Percentiles rank a stretch among this genome's conserved stretches.
These are phyloP conservation scores for Sisyra nigra DNA, from an alignment of 2,888 invertebrate genomes.

Conservation along the genomic window DNA sequence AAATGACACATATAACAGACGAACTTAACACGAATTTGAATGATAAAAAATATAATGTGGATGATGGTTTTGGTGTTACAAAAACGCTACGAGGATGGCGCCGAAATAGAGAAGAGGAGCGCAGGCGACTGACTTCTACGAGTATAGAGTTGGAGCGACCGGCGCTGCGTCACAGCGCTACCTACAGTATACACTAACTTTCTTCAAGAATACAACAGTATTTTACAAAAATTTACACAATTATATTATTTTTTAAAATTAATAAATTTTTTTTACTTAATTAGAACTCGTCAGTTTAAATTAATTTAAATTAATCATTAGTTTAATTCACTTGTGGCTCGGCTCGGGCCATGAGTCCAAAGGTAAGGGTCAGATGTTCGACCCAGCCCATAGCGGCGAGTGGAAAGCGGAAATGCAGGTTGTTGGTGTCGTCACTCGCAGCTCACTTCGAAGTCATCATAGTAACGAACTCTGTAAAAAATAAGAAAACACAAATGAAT, in stretches of 20 bases:
- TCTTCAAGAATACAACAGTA: slow-evolving; percentile 17
- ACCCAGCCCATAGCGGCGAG: slow-evolving; percentile 22
- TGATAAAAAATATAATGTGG: too few relatives aligned
- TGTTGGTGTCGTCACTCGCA: slow-evolving; percentile 45
- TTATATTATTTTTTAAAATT: slow-evolving; percentile 26
- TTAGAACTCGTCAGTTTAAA: slow-evolving; percentile 13
- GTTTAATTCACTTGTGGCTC: slow-evolving; percentile 13
- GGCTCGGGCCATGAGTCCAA: slow-evolving; percentile 23
- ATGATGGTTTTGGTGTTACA: not conserved
- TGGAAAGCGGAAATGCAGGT: slow-evolving; percentile 33
- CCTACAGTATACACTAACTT: slow-evolving; percentile 7
- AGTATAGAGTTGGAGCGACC: not conserved
- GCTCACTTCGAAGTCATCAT: slow-evolving; percentile 99
- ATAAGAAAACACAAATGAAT: slow-evolving; percentile 11
- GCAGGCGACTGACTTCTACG: not conserved
- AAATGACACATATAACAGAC: not conserved
- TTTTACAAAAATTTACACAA: slow-evolving; percentile 34
- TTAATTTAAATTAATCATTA: slow-evolving; percentile 12
- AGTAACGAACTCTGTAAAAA: slow-evolving; percentile 85
- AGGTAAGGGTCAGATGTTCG: slow-evolving; percentile 7
- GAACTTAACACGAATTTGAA: too few relatives aligned
- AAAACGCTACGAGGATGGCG: slow-evolving; percentile 1
- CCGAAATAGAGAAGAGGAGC: not conserved
- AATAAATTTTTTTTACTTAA: slow-evolving; percentile 11
- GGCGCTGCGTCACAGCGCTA: slow-evolving; percentile 6